These are phyloP conservation scores for Arrhopalites spinosus DNA, from an alignment of 2,888 invertebrate species.

Conservation along the genomic window DNA sequence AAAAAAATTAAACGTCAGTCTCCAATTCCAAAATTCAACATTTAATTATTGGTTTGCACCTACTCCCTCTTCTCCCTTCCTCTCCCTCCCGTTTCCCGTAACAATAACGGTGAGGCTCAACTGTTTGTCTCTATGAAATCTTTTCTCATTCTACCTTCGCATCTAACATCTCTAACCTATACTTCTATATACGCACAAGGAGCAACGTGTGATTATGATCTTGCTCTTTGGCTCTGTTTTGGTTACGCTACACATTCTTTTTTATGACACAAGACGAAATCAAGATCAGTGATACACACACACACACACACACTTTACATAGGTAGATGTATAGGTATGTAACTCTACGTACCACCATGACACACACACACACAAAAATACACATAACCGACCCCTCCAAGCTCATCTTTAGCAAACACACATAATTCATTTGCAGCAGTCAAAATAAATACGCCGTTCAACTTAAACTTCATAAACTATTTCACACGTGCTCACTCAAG, in stretches of 20 bases:
- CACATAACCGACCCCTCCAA: background rate
- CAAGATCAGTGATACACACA: constrained; percentile 29
- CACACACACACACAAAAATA: background rate
- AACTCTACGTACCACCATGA: no score
- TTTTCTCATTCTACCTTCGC: background rate
- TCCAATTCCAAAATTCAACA: no score
- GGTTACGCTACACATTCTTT: background rate
- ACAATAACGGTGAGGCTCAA: background rate
- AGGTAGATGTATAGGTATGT: background rate
- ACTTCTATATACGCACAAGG: no score
- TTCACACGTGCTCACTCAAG: constrained; percentile 32
- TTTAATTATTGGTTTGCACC: no score
- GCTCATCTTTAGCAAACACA: no score
- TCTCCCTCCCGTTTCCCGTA: background rate
- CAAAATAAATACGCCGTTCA: constrained; percentile 8
- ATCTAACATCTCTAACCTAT: no score
- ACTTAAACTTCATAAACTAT: constrained; percentile 17
- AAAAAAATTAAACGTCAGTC: background rate
- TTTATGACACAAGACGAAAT: constrained; percentile 12
- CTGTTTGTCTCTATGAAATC: background rate
- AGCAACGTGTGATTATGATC: no score
- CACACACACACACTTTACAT: background rate
- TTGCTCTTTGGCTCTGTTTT: background rate
- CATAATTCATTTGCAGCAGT: background rate
- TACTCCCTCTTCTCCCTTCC: background rate